Evolutionary conservation across 2,888 invertebrate species (phyloP), one percentile per base, ranked within the genome.

Genomic region (Xylota sylvarum): DNA sequence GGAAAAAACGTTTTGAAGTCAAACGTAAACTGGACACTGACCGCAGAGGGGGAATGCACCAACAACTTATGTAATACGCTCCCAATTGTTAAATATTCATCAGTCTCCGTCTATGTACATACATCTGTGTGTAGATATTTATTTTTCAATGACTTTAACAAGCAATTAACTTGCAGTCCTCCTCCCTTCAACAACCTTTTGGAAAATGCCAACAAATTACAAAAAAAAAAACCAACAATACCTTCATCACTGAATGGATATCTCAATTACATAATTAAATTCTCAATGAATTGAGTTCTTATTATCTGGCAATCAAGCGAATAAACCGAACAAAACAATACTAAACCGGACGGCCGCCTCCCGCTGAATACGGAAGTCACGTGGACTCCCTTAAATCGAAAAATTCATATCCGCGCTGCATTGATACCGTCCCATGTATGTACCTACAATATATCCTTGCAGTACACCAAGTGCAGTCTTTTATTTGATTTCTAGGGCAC

Each of bases 201-300:
- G 46, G 10, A n/a, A 17, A 40, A 32, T 43, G 12, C 12, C 12
- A 14, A n/a, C n/a, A n/a, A n/a, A n/a, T n/a, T n/a, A n/a, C n/a
- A 48, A 17, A 27, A 56, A 50, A 5, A n/a, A 46, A 46, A 55
- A 23, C 14, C 7, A 64, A 62, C 48, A 77, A 64, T 40, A 58
- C 27, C n/a, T 4, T 58, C 32, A 72, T 46, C 43, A 30, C 23
- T 48, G 50, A 58, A 72, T 17, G 43, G 32, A 73, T 64, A 48
- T 64, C 69, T 79, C 79, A 79, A 85, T 85, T 85, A 85, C 72
- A 56, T 60, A 80, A 85, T 85, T 76, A 30, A 62, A 62, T 32
- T 40, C 6, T 48, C 52, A 74, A 50, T 74, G 32, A 79, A 85
- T 65, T 27, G n/a, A 40, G 48, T 55, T 60, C 65, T 52, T 81